Base-by-base conservation (phyloP, 1,140 invertebrate genomes). In the Leucophenga varia region DNA sequence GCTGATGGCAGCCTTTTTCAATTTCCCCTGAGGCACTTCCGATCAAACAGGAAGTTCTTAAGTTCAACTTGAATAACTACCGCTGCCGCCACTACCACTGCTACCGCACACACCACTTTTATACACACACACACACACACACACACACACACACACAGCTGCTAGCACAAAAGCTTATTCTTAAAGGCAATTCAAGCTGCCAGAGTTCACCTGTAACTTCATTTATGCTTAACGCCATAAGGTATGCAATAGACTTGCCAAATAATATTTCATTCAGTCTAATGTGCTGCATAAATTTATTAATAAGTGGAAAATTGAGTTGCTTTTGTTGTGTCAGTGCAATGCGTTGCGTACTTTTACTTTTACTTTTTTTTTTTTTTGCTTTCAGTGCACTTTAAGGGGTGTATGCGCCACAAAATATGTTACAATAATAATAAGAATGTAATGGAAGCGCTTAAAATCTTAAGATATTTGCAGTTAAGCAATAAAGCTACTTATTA, bases 1-100 rank as follows among this genome's bases (percentile, higher is more conserved):
- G 56, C 54, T 59, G 59, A 54, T 59, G 54, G 64, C 63, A 50
- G 63, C 63, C 63, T 68, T 67, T 67, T 67, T 67, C 63, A 67
- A 67, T 67, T 67, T 67, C 63, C 63, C 63, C 54, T 41, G 63
- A 67, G 63, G 64, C 63, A 59, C 63, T 67, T 67, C 63, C 63
- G 63, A 67, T 67, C 63, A 67, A 67, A 63, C 63, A 67, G 63
- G 63, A 67, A 67, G 63, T 67, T 64, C 63, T 67, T 67, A 67
- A 68, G 63, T 67, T 67, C 63, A 67, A 67, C 63, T 58, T 63
- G 59, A 53, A 59, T 55, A n/a, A n/a, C n/a, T n/a, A n/a, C n/a
- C n/a, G n/a, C n/a, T 65, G 54, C 55, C 41, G 55, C 57, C 49
- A 57, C n/a, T 38, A 37, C 47, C 40, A 13, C 16, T 17, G 17